phyloP scores from a whole-genome alignment of 2,797 vertebrate genomes.

The Chelon auratus region DNA sequence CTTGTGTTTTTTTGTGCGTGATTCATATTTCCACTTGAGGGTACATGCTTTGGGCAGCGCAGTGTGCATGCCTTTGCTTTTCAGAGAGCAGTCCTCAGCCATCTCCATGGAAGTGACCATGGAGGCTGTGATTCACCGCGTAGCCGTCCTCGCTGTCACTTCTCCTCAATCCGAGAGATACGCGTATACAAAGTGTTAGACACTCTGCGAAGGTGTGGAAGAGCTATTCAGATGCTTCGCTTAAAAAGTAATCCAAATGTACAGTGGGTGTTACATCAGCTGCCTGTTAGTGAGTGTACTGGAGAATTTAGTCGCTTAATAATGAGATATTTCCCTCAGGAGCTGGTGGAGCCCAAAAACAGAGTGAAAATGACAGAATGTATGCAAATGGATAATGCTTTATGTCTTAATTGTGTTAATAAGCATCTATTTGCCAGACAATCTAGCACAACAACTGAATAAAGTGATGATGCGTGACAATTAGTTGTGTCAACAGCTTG shows the following conservation, averaged over 20 bases:
- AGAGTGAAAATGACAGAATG: too few relatives aligned
- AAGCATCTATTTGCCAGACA: neutral
- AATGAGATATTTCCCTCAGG: neutral
- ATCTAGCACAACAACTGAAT: too few relatives aligned
- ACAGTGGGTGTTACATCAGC: neutral
- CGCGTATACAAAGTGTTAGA: slow-evolving; percentile 1
- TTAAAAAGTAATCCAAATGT: too few relatives aligned
- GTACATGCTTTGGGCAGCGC: slow-evolving; percentile 11
- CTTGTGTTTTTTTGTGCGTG: slow-evolving; percentile 6
- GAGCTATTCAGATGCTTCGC: too few relatives aligned
- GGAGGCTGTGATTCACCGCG: slow-evolving; percentile 40
- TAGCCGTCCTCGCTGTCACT: slow-evolving; percentile 27
- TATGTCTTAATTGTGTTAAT: neutral
- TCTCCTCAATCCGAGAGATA: slow-evolving; percentile 27
- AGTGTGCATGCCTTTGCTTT: slow-evolving; percentile 1
- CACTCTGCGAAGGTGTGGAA: neutral
- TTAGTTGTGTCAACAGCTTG: neutral
- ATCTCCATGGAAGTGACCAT: slow-evolving; percentile 8
- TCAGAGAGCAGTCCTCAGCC: slow-evolving; percentile 5
- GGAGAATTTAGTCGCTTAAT: neutral
- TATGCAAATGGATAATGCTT: neutral
- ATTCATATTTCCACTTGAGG: slow-evolving; percentile 31
- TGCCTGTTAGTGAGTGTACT: neutral
- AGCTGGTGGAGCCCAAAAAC: neutral
- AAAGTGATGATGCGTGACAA: too few relatives aligned